Base-by-base conservation (phyloP, 30 jellyfish, hydroid and myxozoan genomes). In the Aurelia sp. region DNA sequence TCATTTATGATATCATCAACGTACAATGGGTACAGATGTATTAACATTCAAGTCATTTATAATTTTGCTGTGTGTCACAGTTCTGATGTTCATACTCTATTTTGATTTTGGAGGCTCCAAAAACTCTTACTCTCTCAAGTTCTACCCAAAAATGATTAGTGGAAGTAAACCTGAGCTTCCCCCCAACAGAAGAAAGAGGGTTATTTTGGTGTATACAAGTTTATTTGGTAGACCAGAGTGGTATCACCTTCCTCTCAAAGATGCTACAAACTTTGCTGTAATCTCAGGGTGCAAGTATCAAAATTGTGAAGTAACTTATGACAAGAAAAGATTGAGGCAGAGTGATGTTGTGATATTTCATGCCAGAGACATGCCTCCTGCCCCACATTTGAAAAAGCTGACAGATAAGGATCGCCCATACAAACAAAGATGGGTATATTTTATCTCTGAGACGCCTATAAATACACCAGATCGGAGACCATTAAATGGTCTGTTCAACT, bases 261-360 rank as follows among this genome's bases (percentile, higher is more conserved):
- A 78, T 33, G 78, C 85, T 21, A 30, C 70, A 30, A 82, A 76
- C 18, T 87, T 84, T 74, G 80, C 88, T 11, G 55, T 3, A 5
- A 44, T 44, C 15, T 47, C 73, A 10, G 62, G 76, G 59, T 94
- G 99, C 65, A 68, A 71, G 59, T 57, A n/a, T 65, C 84, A 65
- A 38, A 89, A 89, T 50, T 94, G 99, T 52, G 92, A 79, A 69
- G 91, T 94, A 3, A 67, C 99, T 11, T 89, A 94, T 53, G 97
- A 94, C 62, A 72, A 66, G 44, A 48, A 72, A 57, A 74, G 76
- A 38, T 24, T 90, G 35, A 15, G 55, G 62, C 67, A 35, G n/a
- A 91, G 98, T 50, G 97, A 94, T 86, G 99, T 97, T 13, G 97
- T 94, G 44, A 80, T 94, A 11, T 94, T 94, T 67, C 99, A 94